phyloP scores from a whole-genome alignment of 2,113 vertebrate genomes.

The Lasiurus cinereus region DNA sequence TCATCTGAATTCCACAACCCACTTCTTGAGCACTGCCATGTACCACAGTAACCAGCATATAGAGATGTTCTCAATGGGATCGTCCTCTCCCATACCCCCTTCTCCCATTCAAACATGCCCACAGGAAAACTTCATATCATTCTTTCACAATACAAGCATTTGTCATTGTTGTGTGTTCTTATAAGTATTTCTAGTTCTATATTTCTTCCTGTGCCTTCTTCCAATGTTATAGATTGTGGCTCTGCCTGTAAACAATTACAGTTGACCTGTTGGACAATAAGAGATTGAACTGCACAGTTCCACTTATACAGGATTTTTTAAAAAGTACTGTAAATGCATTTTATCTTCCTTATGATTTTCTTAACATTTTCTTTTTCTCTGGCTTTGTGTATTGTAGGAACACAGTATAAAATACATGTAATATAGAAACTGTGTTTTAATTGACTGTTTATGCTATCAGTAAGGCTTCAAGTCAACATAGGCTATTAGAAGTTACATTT shows the following conservation, averaged over 20 bases:
- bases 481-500: not conserved
- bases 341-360: not conserved
- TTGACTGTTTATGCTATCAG: not conserved
- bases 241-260: not conserved
- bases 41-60: not conserved
- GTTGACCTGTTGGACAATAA: not conserved
- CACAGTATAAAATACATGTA: not conserved
- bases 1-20: slow-evolving; percentile 22
- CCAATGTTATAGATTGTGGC: not conserved
- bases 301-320: not conserved
- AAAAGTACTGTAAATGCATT: not conserved
- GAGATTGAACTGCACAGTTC: not conserved
- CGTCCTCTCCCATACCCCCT: too few relatives aligned
- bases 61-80: not conserved
- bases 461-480: not conserved
- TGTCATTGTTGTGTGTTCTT: not conserved
- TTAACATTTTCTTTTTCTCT: not conserved
- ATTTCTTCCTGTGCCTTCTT: not conserved
- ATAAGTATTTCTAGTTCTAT: not conserved
- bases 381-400: too few relatives aligned
- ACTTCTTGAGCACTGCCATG: not conserved
- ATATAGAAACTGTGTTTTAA: not conserved
- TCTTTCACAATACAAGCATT: not conserved
- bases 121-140: not conserved
- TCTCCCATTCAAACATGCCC: not conserved